Base-by-base conservation (phyloP, 2,888 invertebrate species). In the Ganaspis brasiliensis region DNA sequence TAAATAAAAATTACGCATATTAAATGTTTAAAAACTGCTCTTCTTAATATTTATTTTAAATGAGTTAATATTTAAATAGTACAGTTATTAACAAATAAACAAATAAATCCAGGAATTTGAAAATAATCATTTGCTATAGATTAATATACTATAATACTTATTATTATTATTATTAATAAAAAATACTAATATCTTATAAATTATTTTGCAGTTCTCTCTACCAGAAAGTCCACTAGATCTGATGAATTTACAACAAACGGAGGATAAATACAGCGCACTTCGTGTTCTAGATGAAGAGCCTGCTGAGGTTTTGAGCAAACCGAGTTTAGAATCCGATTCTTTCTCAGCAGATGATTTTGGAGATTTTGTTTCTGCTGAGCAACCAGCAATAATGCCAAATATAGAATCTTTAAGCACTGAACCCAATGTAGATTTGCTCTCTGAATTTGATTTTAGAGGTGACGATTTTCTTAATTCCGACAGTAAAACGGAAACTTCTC, bases 191-290 rank as follows among this genome's bases (percentile, higher is more conserved):
- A n/a, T n/a, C n/a, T n/a, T n/a, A n/a, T n/a, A 31, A 31, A 31
- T 6, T 19, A 16, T 16, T 63, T 81, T 73, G 72, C 74, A 86
- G 86, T 63, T 81, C 67, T 40, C 71, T 72, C n/a, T 61, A 12
- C 74, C 67, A 24, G 83, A 82, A 76, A 71, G 70, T 76, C 72
- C 81, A 19, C 85, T 85, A 76, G 91, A 91, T 81, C 84, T 92
- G 73, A 91, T 91, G 91, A 90, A 83, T 79, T 81, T 90, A 49
- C 91, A 89, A 74, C 84, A 87, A 61, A 80, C 86, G 4, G 92
- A 92, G 81, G 92, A 92, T 79, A 92, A 91, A 78, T 92, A 92
- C 79, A 92, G 92, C 81, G 92, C 92, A 49, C 86, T 93, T 70
- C 89, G 93, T 84, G 88, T 89, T 81, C 84, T 93, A 76, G 88